phyloP scores from a whole-genome alignment of 2,113 vertebrate genomes.

The Poeciliopsis occidentalis region DNA sequence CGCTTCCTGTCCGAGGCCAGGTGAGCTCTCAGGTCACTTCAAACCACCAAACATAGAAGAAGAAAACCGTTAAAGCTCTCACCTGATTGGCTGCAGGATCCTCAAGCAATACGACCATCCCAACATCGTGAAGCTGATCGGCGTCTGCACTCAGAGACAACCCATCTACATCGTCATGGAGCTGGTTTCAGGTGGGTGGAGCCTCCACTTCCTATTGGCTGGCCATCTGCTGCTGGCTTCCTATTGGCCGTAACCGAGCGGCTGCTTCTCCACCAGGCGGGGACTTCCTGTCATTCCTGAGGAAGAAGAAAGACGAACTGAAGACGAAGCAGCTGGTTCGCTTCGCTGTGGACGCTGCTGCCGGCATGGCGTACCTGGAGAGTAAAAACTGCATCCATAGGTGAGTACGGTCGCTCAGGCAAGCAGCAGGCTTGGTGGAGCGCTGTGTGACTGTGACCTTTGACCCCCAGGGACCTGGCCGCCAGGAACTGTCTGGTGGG shows the following conservation, averaged over 20 bases:
- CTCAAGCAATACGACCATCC: constrained; percentile 98
- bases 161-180: constrained; percentile 99
- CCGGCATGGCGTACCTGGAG: constrained; percentile 95
- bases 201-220: background rate
- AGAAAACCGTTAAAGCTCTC: background rate
- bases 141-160: constrained; percentile 96
- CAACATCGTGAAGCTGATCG: constrained; percentile 98
- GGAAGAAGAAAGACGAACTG: constrained; percentile 96
- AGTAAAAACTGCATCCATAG: constrained; percentile 98
- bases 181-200: constrained; percentile 89
- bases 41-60: background rate
- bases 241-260: background rate
- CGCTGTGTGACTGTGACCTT: background rate
- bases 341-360: constrained; percentile 91
- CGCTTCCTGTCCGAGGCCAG: constrained; percentile 96
- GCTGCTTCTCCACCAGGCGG: constrained; percentile 80
- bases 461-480: constrained; percentile 88
- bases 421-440: background rate
- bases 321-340: constrained; percentile 93
- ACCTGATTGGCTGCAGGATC: constrained; percentile 84
- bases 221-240: background rate
- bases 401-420: constrained; percentile 60
- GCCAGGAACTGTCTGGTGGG: constrained; percentile 96
- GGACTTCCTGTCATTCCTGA: constrained; percentile 95
- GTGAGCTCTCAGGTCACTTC: background rate